Evolutionary conservation across 2,888 invertebrate species (phyloP).

Genomic region (Odontocerum albicorne): DNA sequence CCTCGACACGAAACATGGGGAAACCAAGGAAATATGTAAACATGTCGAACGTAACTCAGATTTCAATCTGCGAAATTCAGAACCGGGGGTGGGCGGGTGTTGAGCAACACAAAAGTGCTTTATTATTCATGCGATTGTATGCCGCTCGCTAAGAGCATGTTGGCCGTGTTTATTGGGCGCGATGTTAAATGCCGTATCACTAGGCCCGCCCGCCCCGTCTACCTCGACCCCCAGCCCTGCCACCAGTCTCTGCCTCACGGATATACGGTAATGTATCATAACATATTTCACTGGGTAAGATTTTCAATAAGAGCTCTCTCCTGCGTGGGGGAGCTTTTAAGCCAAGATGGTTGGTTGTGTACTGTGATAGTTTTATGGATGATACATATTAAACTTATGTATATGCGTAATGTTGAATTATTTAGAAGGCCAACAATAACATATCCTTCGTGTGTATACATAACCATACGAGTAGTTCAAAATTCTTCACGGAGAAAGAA

Average conservation of each 20-base stretch:
- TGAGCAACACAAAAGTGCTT: slow-evolving; percentile 29
- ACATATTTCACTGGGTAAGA: too few relatives aligned
- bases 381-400: not conserved
- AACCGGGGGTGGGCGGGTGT: slow-evolving; percentile 23
- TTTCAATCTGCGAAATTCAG: slow-evolving; percentile 36
- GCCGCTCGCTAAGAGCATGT: slow-evolving; percentile 27
- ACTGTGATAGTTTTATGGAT: not conserved
- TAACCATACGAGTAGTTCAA: too few relatives aligned
- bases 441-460: too few relatives aligned
- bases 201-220: not conserved
- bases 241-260: too few relatives aligned
- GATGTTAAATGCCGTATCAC: slow-evolving; percentile 31
- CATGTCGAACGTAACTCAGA: slow-evolving; percentile 39
- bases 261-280: too few relatives aligned
- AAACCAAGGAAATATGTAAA: slow-evolving; percentile 37
- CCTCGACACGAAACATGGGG: slow-evolving; percentile 12
- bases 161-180: slow-evolving; percentile 33
- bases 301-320: too few relatives aligned
- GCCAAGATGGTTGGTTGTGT: too few relatives aligned
- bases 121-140: slow-evolving; percentile 36
- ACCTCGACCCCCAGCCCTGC: too few relatives aligned
- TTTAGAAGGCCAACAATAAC: too few relatives aligned
- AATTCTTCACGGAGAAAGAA: too few relatives aligned
- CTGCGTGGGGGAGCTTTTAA: too few relatives aligned
- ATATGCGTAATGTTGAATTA: too few relatives aligned